phyloP scores from a whole-genome alignment of 2,888 invertebrate species.

The Mongoloraphidia duomilia region DNA sequence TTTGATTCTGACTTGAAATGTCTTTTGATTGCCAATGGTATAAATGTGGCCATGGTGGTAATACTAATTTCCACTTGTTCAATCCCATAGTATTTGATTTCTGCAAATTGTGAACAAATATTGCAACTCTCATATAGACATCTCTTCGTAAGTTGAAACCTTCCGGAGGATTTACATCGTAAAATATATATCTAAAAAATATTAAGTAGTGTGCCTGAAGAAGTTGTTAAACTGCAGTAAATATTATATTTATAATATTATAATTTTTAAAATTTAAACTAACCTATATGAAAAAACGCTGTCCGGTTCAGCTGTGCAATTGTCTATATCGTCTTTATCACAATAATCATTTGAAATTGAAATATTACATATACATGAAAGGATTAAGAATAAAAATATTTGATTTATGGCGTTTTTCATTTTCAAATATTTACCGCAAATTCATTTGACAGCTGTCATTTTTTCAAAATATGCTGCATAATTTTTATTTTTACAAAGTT shows the following conservation, averaged over 20 bases:
- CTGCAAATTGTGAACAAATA: slow-evolving; percentile 57
- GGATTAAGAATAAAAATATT: neutral
- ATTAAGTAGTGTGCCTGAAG: neutral
- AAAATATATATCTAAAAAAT: slow-evolving; percentile 58
- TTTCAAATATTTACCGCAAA: too few species aligned
- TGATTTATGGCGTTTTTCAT: neutral
- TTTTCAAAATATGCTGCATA: too few species aligned
- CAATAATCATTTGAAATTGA: slow-evolving; percentile 1
- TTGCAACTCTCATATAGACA: slow-evolving; percentile 87
- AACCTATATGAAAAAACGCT: neutral
- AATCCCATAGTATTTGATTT: slow-evolving; percentile 29
- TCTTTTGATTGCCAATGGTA: slow-evolving; percentile 73
- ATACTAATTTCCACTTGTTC: slow-evolving; percentile 48
- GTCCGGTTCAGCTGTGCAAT: neutral
- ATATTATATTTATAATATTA: neutral
- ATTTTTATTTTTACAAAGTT: too few species aligned
- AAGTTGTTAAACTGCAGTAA: too few species aligned
- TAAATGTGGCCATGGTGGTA: slow-evolving; percentile 85
- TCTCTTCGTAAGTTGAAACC: slow-evolving; percentile 95
- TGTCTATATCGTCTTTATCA: slow-evolving; percentile 2
- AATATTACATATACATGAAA: too few species aligned
- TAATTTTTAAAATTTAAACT: neutral
- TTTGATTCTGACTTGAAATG: slow-evolving; percentile 38
- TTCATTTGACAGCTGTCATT: too few species aligned
- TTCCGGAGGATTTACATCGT: slow-evolving; percentile 89